phyloP scores from a whole-genome alignment of 2,113 vertebrate species.

The Dipodomys ordii region DNA sequence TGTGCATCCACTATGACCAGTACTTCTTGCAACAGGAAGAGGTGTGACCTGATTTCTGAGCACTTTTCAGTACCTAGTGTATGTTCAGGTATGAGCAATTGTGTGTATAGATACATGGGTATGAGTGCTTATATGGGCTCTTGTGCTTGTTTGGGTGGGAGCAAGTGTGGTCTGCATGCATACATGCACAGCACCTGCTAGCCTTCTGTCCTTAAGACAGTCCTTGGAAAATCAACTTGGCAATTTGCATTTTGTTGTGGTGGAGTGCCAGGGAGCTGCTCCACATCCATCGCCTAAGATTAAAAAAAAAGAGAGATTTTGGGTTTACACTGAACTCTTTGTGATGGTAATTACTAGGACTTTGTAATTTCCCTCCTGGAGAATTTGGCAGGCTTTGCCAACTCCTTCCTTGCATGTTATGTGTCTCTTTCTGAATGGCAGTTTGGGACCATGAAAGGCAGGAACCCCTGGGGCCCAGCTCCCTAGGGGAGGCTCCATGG shows the following conservation, averaged over 20 bases:
- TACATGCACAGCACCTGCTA: rapidly evolving
- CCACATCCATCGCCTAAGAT: not conserved
- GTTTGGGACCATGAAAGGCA: not conserved
- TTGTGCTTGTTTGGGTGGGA: not conserved
- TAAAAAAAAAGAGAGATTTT: not conserved
- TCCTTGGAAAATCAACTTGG: not conserved
- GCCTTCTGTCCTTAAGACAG: not conserved
- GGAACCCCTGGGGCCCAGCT: too few species aligned
- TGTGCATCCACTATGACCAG: not conserved
- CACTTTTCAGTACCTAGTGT: not conserved
- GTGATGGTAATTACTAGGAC: not conserved
- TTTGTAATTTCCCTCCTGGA: not conserved
- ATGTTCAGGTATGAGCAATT: not conserved
- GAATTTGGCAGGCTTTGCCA: not conserved
- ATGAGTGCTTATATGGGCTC: not conserved
- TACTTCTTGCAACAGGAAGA: not conserved
- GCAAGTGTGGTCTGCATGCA: rapidly evolving
- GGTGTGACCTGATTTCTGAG: not conserved
- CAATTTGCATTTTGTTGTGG: not conserved
- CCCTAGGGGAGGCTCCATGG: not conserved
- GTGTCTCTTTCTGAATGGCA: not conserved
- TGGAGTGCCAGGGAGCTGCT: not conserved
- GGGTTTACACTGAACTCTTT: not conserved
- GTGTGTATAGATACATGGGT: rapidly evolving
- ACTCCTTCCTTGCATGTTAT: not conserved